Percentiles rank a stretch among this genome's conserved stretches.
phyloP scores from a whole-genome alignment of 2,797 vertebrate genomes.

The Eulemur rubriventer region DNA sequence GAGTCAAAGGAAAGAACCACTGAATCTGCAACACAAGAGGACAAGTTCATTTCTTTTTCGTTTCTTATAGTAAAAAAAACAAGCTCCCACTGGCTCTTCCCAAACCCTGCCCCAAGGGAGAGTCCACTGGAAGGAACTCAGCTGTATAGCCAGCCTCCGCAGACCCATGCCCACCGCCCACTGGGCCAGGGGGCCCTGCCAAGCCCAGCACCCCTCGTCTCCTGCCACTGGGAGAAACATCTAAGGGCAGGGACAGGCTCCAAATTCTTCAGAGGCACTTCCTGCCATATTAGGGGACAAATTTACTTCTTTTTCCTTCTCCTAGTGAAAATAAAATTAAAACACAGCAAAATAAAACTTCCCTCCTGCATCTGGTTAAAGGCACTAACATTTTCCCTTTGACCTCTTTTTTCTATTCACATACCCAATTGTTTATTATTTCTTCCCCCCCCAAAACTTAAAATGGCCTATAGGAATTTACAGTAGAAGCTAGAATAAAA shows the following conservation, averaged over 20 bases:
- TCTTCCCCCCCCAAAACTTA: neutral
- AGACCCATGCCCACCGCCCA: neutral
- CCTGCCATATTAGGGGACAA: neutral
- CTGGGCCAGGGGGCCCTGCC: neutral
- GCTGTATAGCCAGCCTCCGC: neutral
- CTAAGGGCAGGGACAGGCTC: neutral
- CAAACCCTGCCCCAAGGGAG: neutral
- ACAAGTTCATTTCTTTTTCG: constrained; percentile 87
- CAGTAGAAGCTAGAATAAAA: neutral
- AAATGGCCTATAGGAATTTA: neutral
- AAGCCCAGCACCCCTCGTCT: neutral
- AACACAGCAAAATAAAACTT: constrained; percentile 53
- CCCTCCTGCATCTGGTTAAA: neutral
- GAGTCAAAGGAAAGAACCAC: constrained; percentile 90
- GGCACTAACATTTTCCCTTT: constrained; percentile 54
- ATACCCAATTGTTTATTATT: constrained; percentile 7
- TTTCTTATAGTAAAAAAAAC: constrained; percentile 33
- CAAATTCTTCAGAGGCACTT: constrained; percentile 17
- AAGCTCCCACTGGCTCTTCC: constrained; percentile 48
- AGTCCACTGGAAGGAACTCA: neutral
- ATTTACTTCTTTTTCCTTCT: neutral
- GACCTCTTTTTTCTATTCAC: constrained; percentile 2
- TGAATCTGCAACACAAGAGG: constrained; percentile 93
- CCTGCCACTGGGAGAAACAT: neutral
- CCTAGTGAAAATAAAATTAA: constrained; percentile 46